A percentile compares a stretch with the other conserved stretches of the same genome.
Evolutionary conservation across 2,888 invertebrate genomes (phyloP).

Genomic region (Lithophane ornitopus): DNA sequence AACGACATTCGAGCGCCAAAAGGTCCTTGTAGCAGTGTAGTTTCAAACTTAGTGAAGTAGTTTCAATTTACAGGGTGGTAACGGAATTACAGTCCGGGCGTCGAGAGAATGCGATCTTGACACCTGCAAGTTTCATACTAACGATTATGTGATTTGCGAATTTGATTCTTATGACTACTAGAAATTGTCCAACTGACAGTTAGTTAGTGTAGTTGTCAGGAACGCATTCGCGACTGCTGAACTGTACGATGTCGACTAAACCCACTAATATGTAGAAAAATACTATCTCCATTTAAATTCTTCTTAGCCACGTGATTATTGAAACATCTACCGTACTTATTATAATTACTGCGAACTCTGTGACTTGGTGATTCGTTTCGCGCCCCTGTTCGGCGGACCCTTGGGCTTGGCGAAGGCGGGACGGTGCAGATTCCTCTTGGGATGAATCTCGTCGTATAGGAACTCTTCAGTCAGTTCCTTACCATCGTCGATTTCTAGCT

Average conservation of each 20-base stretch:
- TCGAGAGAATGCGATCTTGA: too few relatives aligned
- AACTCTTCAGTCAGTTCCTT: constrained; percentile 97
- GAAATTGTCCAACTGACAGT: too few relatives aligned
- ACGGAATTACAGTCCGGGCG: not conserved
- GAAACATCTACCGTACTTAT: constrained; percentile 5
- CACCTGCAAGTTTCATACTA: too few relatives aligned
- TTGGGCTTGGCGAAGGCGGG: constrained; percentile 99
- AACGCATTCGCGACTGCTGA: too few relatives aligned
- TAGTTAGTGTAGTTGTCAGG: too few relatives aligned
- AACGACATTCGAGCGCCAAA: too few relatives aligned
- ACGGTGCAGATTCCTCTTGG: constrained; percentile 96
- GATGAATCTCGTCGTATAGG: constrained; percentile 98
- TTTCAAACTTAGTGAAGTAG: not conserved
- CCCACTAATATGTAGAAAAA: constrained; percentile 34
- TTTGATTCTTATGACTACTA: too few relatives aligned
- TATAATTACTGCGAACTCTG: constrained; percentile 84
- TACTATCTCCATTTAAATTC: constrained; percentile 21
- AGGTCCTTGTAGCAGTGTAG: not conserved
- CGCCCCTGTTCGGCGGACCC: constrained; percentile 98
- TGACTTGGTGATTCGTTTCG: constrained; percentile 95
- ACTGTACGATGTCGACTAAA: not conserved
- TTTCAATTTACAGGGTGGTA: not conserved
- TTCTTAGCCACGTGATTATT: constrained; percentile 41
- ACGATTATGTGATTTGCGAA: too few relatives aligned
- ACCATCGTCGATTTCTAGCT: constrained; percentile 98